Conservation (phyloP, 2,797 vertebrate genomes). For the Epinephelus awoara region DNA sequence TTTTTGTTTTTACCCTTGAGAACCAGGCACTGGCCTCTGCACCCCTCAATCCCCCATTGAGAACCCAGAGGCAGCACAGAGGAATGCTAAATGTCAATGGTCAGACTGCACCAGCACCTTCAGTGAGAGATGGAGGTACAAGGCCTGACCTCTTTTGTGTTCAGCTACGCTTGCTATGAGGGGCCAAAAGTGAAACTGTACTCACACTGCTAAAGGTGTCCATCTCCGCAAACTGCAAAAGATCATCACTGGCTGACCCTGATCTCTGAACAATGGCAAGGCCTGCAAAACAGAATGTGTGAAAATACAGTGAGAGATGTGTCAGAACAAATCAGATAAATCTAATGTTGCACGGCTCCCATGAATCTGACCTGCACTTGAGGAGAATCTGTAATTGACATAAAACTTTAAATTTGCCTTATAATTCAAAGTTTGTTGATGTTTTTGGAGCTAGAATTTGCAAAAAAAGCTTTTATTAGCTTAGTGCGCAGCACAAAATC, state of each 20-base stretch:
- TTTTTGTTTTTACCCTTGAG: slow-evolving; percentile 94
- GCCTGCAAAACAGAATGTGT: slow-evolving; percentile 46
- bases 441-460: slow-evolving; percentile 26
- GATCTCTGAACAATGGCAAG: slow-evolving; percentile 50
- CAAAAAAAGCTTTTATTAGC: slow-evolving; percentile 42
- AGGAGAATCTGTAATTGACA: slow-evolving; percentile 2
- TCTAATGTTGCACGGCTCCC: neutral
- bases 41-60: slow-evolving; percentile 89
- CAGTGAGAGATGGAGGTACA: slow-evolving; percentile 77
- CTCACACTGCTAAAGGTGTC: slow-evolving; percentile 82
- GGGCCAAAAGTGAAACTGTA: slow-evolving; percentile 76
- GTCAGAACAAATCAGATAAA: slow-evolving; percentile 28
- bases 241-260: slow-evolving; percentile 64
- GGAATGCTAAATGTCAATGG: slow-evolving; percentile 88
- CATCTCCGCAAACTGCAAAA: slow-evolving; percentile 73
- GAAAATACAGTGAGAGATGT: slow-evolving; percentile 37
- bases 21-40: slow-evolving; percentile 85
- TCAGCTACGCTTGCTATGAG: slow-evolving; percentile 47
- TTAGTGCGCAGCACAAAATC: slow-evolving; percentile 44
- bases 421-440: slow-evolving; percentile 44
- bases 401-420: slow-evolving; percentile 13
- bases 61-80: slow-evolving; percentile 80
- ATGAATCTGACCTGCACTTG: slow-evolving; percentile 13
- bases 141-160: slow-evolving; percentile 72
- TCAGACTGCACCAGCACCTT: slow-evolving; percentile 83